Conservation (phyloP, 2,888 invertebrate species). For the Dione juno region DNA sequence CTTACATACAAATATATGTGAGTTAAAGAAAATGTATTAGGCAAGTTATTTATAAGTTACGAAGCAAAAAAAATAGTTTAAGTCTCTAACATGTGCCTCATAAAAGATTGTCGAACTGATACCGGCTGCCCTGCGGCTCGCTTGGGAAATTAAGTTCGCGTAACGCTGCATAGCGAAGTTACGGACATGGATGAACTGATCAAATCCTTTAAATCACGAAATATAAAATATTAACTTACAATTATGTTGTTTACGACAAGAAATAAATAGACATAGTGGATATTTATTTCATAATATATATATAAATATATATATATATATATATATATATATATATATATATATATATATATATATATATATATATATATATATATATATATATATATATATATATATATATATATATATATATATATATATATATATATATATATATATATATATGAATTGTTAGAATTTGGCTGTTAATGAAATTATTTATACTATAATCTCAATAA, state of each 20-base stretch:
- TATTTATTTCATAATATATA: too few relatives aligned
- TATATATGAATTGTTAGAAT: too few relatives aligned
- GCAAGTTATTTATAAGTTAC: background rate
- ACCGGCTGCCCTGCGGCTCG: slow-evolving; percentile 27
- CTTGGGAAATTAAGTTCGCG: slow-evolving; percentile 39
- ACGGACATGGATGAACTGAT: slow-evolving; percentile 24
- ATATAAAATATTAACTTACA: background rate
- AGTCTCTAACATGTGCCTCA: slow-evolving; percentile 1
- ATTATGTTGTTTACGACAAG: background rate
- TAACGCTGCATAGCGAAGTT: slow-evolving; percentile 6
- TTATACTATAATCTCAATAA: too few relatives aligned
- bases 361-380: too few relatives aligned
- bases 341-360: too few relatives aligned
- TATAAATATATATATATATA: too few relatives aligned
- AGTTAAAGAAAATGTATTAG: background rate
- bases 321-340: too few relatives aligned
- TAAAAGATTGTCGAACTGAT: slow-evolving; percentile 31
- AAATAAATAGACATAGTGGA: background rate
- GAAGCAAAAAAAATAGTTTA: slow-evolving; percentile 14
- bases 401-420: too few relatives aligned
- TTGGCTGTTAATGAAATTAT: too few relatives aligned
- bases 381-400: too few relatives aligned
- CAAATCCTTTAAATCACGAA: slow-evolving; percentile 17
- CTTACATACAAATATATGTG: background rate
- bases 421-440: too few relatives aligned